Base-by-base conservation (phyloP, 2,888 invertebrate genomes). In the Cremastobaeus sp. region DNA sequence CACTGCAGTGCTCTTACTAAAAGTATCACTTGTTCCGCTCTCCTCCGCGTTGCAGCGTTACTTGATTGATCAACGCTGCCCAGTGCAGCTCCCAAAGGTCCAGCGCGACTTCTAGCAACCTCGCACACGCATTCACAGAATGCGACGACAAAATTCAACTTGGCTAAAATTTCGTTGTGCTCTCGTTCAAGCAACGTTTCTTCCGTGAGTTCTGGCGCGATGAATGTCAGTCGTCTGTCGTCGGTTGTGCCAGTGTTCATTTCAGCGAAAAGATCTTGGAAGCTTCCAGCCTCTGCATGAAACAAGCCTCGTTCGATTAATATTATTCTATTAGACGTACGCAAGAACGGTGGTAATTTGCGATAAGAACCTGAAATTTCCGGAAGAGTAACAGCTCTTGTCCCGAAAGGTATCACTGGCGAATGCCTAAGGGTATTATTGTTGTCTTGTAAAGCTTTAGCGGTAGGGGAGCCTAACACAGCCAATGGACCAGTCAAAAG, bases 111-210 rank as follows among this genome's bases (percentile, higher is more conserved):
- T 73, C 93, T 92, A 9, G 96, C 96, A 65, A 96, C 90, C 89
- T 98, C 97, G 76, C 97, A 91, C 68, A 99, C 94, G 86, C 98
- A 97, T 87, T 97, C 98, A 77, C 97, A 97, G 76, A 99, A 90
- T 75, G 98, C 97, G 83, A 97, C 90, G 76, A 99, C 97, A 89
- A 99, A 99, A 90, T 98, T 96, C 79, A 99, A 90, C 89, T 99
- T 99, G 14, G 97, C 97, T 88, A 99, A 91, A 41, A 96, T 97
- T 88, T 97, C 97, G 89, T 97, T 97, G 89, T 98, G 98, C 89
- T 97, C 97, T 85, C 95, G 94, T 93, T 97, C 97, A 83, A 98
- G 92, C 45, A 98, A 91, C 11, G 98, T 98, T 89, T 99, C 98
- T 89, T 97, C 97, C 57, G 96, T 95, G 82, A 99, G 90, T 87